A percentile compares a stretch with the other conserved stretches of the same genome.
Evolutionary conservation across 92 coral and sea anemone species (phyloP).

Genomic region (Paramuricea clavata): DNA sequence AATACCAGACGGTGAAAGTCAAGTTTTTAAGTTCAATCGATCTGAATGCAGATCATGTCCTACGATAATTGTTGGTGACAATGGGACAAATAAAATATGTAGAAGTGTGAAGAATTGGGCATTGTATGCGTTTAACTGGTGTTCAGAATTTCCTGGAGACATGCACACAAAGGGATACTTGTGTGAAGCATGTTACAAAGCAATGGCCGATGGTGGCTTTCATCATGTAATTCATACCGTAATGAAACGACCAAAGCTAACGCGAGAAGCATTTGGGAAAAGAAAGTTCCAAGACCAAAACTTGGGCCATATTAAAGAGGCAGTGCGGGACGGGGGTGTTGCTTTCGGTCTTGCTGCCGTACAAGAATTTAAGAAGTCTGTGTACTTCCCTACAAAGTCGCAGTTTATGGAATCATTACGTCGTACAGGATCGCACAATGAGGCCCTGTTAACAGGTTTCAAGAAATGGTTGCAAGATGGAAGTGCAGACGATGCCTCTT

Average conservation of each 20-base stretch:
- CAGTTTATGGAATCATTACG: not conserved
- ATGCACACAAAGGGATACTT: too few species aligned
- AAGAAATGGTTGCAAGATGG: not conserved
- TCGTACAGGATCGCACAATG: not conserved
- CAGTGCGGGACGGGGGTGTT: not conserved
- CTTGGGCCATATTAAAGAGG: slow-evolving; percentile 15
- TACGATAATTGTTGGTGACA: too few species aligned
- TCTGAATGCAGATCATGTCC: too few species aligned
- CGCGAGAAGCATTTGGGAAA: not conserved
- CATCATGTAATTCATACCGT: not conserved
- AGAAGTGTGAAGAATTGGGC: too few species aligned
- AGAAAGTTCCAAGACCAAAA: slow-evolving; percentile 28
- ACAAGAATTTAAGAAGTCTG: not conserved
- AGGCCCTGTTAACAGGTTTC: not conserved
- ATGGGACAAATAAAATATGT: too few species aligned
- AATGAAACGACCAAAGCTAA: not conserved
- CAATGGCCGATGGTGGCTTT: too few species aligned
- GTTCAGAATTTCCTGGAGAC: too few species aligned
- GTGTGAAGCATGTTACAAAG: too few species aligned
- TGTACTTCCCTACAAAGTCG: not conserved
- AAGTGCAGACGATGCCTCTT: slow-evolving; percentile 23
- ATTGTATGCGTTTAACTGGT: too few species aligned
- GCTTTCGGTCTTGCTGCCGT: slow-evolving; percentile 27
- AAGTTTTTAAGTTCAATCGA: too few species aligned
- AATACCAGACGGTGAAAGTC: too few species aligned